Evolutionary conservation across 1,140 invertebrate species (phyloP).

Genomic region (Drosophila melanica): DNA sequence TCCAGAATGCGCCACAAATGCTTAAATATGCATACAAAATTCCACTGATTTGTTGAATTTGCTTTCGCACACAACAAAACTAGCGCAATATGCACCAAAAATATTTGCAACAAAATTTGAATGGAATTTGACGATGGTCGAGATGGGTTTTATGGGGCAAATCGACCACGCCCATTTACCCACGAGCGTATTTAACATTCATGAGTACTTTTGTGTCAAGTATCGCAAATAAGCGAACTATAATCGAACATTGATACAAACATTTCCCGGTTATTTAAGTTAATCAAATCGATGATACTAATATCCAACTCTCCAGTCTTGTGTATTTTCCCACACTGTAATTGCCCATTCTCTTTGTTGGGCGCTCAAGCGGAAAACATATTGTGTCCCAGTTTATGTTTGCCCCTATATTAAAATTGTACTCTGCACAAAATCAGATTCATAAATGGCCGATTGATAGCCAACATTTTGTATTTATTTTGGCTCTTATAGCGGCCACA

Average conservation of each 20-base stretch:
- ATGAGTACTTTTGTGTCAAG: not conserved
- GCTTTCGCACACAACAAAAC: conserved; percentile 40
- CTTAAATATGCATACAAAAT: conserved; percentile 56
- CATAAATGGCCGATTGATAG: conserved; percentile 37
- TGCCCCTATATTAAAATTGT: conserved; percentile 17
- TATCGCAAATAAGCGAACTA: not conserved
- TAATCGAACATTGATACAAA: not conserved
- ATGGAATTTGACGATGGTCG: conserved; percentile 21
- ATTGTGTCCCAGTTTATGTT: not conserved
- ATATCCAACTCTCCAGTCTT: not conserved
- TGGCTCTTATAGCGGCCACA: conserved; percentile 35
- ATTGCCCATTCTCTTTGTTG: conserved; percentile 37
- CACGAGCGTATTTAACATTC: not conserved
- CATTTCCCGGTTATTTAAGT: not conserved
- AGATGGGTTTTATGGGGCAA: not conserved
- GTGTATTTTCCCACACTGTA: not conserved
- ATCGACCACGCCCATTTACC: too few relatives aligned
- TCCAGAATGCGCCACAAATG: conserved; percentile 44
- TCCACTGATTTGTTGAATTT: conserved; percentile 61
- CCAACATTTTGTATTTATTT: conserved; percentile 56
- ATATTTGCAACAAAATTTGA: conserved; percentile 6
- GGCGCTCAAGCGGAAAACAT: not conserved
- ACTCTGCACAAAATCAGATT: conserved; percentile 25
- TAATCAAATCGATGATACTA: not conserved
- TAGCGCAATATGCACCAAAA: conserved; percentile 12